Evolutionary conservation across 2,113 vertebrate genomes (phyloP).

Genomic region (Halcyon malimbica): DNA sequence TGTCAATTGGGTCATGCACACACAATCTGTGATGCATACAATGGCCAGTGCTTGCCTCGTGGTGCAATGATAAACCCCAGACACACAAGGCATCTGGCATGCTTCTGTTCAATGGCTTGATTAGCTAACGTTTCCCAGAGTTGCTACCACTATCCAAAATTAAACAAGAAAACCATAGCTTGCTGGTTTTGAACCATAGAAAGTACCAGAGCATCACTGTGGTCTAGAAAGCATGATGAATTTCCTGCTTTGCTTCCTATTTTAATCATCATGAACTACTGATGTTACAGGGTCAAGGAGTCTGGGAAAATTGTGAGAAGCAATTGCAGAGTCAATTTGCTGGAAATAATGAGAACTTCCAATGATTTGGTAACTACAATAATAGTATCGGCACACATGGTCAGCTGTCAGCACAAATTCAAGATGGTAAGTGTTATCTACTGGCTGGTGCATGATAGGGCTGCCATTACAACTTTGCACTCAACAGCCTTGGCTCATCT

Average conservation of each 20-base stretch:
- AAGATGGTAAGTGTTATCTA: background rate
- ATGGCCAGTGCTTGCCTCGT: background rate
- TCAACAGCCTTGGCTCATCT: background rate
- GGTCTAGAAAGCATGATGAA: background rate
- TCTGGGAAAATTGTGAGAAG: background rate
- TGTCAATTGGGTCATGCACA: background rate
- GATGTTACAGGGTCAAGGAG: background rate
- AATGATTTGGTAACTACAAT: background rate
- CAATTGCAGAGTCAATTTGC: background rate
- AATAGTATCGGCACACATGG: background rate
- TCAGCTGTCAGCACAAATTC: background rate
- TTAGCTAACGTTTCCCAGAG: background rate
- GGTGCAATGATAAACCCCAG: background rate
- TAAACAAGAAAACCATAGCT: background rate
- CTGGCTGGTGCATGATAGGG: background rate
- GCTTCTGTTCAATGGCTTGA: background rate
- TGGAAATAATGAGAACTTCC: background rate
- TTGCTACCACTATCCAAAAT: background rate
- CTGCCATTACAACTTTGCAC: background rate
- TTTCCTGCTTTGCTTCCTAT: background rate
- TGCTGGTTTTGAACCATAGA: background rate
- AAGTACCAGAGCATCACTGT: background rate
- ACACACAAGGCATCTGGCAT: background rate
- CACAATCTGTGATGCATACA: background rate
- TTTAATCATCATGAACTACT: background rate